Base-by-base conservation (phyloP, 1,140 invertebrate genomes). In the Himalopsyche phryganea region DNA sequence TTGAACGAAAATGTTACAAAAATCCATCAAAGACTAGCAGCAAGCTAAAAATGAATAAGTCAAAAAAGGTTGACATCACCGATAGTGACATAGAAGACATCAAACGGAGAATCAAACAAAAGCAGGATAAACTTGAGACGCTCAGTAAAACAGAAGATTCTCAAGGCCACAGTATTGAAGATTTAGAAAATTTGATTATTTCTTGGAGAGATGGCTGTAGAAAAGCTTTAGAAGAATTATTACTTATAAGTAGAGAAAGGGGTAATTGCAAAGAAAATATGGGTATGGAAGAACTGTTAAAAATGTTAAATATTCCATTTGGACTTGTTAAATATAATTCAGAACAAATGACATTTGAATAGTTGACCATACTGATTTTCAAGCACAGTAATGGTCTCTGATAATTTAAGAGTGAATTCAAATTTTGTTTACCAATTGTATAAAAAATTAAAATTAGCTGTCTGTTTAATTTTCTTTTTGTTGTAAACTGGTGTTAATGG, bases 1-100 rank as follows among this genome's bases (percentile, higher is more conserved):
- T 38, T 18, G 52, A 55, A 13, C 35, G 52, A 38, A 55, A 55
- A 19, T n/a, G 23, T 36, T 48, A 55, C 32, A 55, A 55, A 23
- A 55, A 40, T 55, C 19, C 44, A 55, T 9, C 11, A 46, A 7
- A 36, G 40, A 20, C 18, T 36, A 48, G 1, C 44, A 55, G 15
- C 18, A 17, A 17, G 4, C 42, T 11, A 17, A 17, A 45, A 45
- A 45, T 45, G 13, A 45, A 6, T 17, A 40, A n/a, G n/a, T n/a
- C 15, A n/a, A 40, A 40, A 40, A 7, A 35, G n/a, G 15, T 17
- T 41, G 1, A 35, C n/a, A 15, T 13, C 3, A 13, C 4, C 38
- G 14, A 47, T 20, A 55, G 46, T 11, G 45, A 55, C 13, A 41
- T 55, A 14, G 52, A 55, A 0, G 52, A 55, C 11, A 47, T 47